A percentile compares a stretch with the other conserved stretches of the same genome.
These are phyloP conservation scores for Micronycteris hirsuta DNA, from an alignment of 2,113 vertebrate species.

Conservation along the genomic window DNA sequence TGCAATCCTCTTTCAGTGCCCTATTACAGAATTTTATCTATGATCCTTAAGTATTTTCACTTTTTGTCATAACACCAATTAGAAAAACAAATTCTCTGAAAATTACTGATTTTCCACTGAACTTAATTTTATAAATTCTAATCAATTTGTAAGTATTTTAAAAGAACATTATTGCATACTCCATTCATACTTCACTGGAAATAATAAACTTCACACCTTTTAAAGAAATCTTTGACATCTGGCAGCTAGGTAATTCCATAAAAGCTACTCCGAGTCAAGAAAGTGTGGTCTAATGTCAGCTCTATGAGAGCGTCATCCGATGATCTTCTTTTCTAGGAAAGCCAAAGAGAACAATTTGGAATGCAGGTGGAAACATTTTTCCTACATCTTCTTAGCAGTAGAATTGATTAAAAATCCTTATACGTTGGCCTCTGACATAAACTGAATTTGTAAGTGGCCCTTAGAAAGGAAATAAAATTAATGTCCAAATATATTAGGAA, in stretches of 20 bases:
- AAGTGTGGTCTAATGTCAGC: background rate
- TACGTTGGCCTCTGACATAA: background rate
- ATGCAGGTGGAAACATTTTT: background rate
- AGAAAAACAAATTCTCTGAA: background rate
- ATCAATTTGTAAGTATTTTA: background rate
- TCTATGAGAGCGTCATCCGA: background rate
- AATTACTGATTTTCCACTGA: background rate
- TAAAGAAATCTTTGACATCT: background rate
- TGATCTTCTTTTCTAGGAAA: background rate
- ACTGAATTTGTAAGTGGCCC: background rate
- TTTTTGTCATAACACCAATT: background rate
- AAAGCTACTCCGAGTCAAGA: background rate
- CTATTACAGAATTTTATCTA: background rate
- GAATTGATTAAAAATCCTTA: background rate
- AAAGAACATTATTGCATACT: background rate
- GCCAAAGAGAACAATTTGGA: background rate
- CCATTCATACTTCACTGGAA: background rate
- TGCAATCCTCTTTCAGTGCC: background rate
- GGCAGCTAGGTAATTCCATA: background rate
- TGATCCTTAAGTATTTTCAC: background rate
- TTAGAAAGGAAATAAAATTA: background rate
- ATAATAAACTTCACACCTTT: background rate
- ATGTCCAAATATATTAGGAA: background rate
- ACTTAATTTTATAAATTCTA: background rate
- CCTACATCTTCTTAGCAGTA: background rate